Evolutionary conservation across 2,113 vertebrate genomes (phyloP).

Genomic region (Ursus arctos): DNA sequence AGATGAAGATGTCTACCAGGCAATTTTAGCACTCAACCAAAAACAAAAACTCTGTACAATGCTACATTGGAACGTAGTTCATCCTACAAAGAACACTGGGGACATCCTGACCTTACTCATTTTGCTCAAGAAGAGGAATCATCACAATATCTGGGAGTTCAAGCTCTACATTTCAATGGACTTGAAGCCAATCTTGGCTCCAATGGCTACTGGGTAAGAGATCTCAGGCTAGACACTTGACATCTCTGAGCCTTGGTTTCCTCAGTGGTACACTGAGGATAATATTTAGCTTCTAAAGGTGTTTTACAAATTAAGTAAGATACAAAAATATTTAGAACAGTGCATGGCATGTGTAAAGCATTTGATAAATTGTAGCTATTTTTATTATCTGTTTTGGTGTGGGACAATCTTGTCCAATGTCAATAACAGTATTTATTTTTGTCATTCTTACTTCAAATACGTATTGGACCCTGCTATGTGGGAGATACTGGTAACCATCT

Average conservation of each 20-base stretch:
- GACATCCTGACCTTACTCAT: neutral
- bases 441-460: conserved; percentile 36
- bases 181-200: neutral
- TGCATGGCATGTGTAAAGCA: neutral
- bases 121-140: neutral
- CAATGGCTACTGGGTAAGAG: neutral
- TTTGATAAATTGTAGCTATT: neutral
- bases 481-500: neutral
- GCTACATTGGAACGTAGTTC: neutral
- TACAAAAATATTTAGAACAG: conserved; percentile 1
- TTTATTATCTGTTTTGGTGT: neutral
- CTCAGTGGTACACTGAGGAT: neutral
- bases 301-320: conserved; percentile 31
- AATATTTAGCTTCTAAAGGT: conserved; percentile 29
- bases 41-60: neutral
- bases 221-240: neutral
- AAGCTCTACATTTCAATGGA: neutral
- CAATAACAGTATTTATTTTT: conserved; percentile 16
- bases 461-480: conserved; percentile 1
- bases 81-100: neutral
- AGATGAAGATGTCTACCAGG: neutral
- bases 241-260: neutral
- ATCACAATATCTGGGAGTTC: neutral
- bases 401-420: conserved; percentile 30
- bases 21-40: neutral